A percentile compares a stretch with the other conserved stretches of the same genome.
phyloP scores from a whole-genome alignment of 2,797 vertebrate species.

The Hydrophis major region DNA sequence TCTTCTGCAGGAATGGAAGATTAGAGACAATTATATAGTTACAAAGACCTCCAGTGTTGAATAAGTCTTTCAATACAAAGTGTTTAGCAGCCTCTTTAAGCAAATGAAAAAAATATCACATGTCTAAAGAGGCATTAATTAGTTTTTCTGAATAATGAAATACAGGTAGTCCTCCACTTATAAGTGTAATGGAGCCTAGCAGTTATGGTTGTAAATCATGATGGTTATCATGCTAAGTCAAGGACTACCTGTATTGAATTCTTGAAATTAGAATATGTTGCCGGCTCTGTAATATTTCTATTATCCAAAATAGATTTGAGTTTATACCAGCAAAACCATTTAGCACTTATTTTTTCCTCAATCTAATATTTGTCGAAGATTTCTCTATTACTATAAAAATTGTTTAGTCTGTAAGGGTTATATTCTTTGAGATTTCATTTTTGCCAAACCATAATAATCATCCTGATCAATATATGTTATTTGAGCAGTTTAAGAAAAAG shows the following conservation, averaged over 20 bases:
- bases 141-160: background rate
- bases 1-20: background rate
- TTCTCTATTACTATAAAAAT: background rate
- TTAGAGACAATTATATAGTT: background rate
- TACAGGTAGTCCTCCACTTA: background rate
- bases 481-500: background rate
- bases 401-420: background rate
- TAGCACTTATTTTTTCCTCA: background rate
- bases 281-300: background rate
- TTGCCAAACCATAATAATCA: background rate
- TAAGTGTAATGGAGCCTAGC: background rate
- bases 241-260: background rate
- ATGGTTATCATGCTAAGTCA: background rate
- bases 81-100: background rate
- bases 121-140: background rate
- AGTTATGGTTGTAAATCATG: background rate
- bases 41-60: background rate
- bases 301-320: background rate
- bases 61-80: background rate
- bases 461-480: background rate
- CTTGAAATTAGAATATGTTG: background rate
- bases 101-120: background rate
- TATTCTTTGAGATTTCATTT: background rate
- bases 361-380: background rate
- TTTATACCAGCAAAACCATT: background rate